A percentile compares a stretch with the other conserved stretches of the same genome.
These are phyloP conservation scores for Plutella xylostella DNA, from an alignment of 2,888 invertebrate genomes.

Conservation along the genomic window DNA sequence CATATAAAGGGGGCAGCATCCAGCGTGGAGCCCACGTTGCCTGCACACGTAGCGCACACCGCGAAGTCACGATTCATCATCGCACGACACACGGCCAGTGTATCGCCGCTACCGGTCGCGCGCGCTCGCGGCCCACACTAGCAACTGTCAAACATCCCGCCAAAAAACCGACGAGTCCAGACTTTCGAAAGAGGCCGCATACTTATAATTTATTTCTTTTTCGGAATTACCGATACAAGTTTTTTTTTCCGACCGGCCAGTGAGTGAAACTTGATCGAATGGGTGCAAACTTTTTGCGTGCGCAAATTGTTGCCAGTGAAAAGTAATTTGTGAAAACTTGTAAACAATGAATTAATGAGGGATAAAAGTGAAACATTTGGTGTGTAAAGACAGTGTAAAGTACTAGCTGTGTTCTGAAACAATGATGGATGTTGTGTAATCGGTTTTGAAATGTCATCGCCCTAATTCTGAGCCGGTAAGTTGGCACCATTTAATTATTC, in stretches of 20 bases:
- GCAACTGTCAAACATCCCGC: background rate
- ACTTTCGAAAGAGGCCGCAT: background rate
- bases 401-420: background rate
- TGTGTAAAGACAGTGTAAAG: background rate
- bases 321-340: background rate
- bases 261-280: background rate
- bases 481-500: background rate
- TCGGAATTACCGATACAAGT: background rate
- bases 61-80: too few relatives aligned
- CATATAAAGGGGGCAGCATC: too few relatives aligned
- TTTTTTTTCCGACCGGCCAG: background rate
- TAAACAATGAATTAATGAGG: background rate
- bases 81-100: background rate
- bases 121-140: background rate
- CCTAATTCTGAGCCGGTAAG: slow-evolving; percentile 1
- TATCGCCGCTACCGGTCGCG: background rate
- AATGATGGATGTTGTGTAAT: slow-evolving; percentile 1
- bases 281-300: background rate
- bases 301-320: background rate
- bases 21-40: too few relatives aligned
- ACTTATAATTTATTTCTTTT: background rate
- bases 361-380: background rate
- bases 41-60: too few relatives aligned
- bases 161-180: background rate
- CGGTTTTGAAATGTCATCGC: background rate